Conservation (phyloP, 2,888 invertebrate species). For the Rhagium mordax region DNA sequence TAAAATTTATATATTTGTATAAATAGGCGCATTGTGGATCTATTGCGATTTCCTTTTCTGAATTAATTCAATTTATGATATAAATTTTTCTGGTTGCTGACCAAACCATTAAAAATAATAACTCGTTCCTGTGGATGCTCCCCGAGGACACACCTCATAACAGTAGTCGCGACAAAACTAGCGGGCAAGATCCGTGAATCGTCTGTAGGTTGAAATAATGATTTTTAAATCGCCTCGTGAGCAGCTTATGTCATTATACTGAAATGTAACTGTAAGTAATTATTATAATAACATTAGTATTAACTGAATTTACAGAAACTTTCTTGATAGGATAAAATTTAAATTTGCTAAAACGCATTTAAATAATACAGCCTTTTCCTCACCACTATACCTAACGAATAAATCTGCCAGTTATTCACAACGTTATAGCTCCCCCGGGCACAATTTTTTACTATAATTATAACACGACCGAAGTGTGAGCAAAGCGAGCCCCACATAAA, state of each 20-base stretch:
- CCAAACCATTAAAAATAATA: not conserved
- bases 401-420: not conserved
- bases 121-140: not conserved
- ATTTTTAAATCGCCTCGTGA: conserved; percentile 8
- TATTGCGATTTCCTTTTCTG: not conserved
- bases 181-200: conserved; percentile 8
- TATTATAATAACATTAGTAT: conserved; percentile 20
- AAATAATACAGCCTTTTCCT: too few species aligned
- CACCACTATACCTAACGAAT: too few species aligned
- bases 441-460: not conserved
- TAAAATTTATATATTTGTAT: not conserved
- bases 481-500: conserved; percentile 13
- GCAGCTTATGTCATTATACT: conserved; percentile 11
- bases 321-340: too few species aligned
- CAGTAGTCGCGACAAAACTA: conserved; percentile 21
- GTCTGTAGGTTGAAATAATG: not conserved
- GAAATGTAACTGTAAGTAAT: conserved; percentile 21
- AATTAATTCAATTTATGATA: not conserved
- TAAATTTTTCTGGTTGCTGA: not conserved
- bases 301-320: not conserved
- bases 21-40: not conserved
- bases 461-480: conserved; percentile 7
- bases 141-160: not conserved
- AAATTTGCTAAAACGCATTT: too few species aligned
- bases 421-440: not conserved